Conservation (phyloP, 2,113 vertebrate species). For the Tachysurus fulvidraco region DNA sequence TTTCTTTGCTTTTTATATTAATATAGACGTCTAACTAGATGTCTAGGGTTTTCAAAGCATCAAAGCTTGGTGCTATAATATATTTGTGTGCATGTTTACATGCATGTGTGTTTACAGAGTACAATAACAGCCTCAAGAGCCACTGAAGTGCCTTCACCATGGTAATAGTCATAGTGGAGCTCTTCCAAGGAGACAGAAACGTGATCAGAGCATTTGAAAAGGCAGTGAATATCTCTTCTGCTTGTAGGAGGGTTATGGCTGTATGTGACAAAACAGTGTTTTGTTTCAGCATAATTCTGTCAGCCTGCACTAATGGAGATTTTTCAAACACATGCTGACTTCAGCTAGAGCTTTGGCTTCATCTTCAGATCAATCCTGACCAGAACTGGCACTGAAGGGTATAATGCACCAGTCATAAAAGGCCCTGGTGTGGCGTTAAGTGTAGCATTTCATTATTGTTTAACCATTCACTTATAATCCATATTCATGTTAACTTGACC, state of each 20-base stretch:
- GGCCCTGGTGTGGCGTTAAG: neutral
- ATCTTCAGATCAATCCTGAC: neutral
- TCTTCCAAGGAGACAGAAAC: conserved; percentile 31
- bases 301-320: conserved; percentile 11
- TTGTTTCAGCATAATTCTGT: conserved; percentile 35
- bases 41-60: neutral
- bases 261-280: conserved; percentile 36
- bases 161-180: conserved; percentile 42
- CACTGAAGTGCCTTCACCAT: conserved; percentile 37
- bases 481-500: neutral
- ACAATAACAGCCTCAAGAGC: conserved; percentile 18
- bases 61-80: neutral
- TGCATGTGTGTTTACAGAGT: neutral
- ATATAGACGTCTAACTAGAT: neutral
- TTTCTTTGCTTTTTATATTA: neutral
- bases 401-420: neutral
- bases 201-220: conserved; percentile 35
- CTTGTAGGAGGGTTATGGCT: neutral
- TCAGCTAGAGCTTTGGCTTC: conserved; percentile 30
- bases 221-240: neutral
- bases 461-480: neutral
- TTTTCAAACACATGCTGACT: conserved; percentile 25
- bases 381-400: conserved; percentile 8
- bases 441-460: neutral
- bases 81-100: neutral